A percentile compares a stretch with the other conserved stretches of the same genome.
phyloP scores from a whole-genome alignment of 2,888 invertebrate genomes.

The Limnephilus rhombicus region DNA sequence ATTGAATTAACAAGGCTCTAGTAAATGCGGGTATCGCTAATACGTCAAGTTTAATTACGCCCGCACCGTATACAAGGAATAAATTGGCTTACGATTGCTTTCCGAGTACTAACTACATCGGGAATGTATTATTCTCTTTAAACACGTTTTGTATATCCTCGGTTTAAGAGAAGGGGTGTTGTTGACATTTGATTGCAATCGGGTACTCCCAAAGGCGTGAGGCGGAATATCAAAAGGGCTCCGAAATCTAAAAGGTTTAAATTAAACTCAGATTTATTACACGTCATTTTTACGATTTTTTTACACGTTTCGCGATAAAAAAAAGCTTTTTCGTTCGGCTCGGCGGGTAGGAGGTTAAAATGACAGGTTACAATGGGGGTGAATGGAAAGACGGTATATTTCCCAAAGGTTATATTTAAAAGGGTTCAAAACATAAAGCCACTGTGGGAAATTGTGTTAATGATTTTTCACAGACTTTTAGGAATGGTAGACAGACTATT shows the following conservation, averaged over 20 bases:
- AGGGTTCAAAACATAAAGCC: neutral
- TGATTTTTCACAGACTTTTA: neutral
- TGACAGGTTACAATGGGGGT: neutral
- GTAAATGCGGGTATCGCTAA: neutral
- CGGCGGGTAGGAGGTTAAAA: neutral
- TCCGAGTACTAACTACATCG: neutral
- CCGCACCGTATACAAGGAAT: neutral
- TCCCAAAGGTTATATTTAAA: neutral
- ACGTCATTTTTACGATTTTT: neutral
- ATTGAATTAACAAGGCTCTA: neutral
- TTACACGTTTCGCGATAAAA: neutral
- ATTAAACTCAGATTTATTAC: neutral
- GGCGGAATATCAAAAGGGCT: neutral
- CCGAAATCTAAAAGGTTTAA: neutral
- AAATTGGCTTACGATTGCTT: neutral
- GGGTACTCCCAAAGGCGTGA: conserved; percentile 21
- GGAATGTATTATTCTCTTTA: conserved; percentile 15
- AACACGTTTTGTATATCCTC: conserved; percentile 24
- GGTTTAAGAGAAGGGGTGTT: conserved; percentile 25
- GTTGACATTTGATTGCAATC: conserved; percentile 28
- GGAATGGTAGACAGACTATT: neutral
- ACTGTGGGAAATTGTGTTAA: neutral
- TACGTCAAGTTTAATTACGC: neutral
- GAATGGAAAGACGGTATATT: neutral
- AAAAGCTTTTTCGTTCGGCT: neutral